These are phyloP conservation scores for Grammomys surdaster DNA, from an alignment of 2,113 vertebrate genomes.

Conservation along the genomic window DNA sequence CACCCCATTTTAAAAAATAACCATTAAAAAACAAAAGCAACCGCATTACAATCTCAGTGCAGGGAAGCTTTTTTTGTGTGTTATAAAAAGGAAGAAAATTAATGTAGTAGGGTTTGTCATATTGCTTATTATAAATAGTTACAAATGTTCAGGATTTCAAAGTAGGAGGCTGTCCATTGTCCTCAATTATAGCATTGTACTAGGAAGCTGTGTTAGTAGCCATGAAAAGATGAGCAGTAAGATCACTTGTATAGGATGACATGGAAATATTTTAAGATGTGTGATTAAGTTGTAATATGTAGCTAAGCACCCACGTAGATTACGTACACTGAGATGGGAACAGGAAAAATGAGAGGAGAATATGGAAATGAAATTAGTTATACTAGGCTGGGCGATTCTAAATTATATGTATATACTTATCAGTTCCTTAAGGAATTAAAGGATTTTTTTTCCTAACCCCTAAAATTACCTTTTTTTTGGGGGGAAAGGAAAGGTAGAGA, in stretches of 20 bases:
- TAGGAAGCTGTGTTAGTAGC: background rate
- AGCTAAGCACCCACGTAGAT: background rate
- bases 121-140: background rate
- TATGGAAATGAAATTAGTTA: constrained; percentile 27
- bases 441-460: background rate
- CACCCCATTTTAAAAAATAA: background rate
- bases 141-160: constrained; percentile 25
- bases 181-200: background rate
- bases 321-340: background rate
- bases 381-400: background rate
- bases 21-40: background rate
- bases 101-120: background rate
- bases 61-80: background rate
- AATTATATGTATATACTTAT: constrained; percentile 17
- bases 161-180: background rate
- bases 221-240: background rate
- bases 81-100: constrained; percentile 57
- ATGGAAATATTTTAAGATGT: constrained; percentile 8
- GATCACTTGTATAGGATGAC: background rate
- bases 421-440: constrained; percentile 38
- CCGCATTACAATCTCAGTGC: background rate
- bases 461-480: background rate
- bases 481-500: background rate
- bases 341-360: constrained; percentile 10
- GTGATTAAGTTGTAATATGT: constrained; percentile 2